phyloP scores from a whole-genome alignment of 2,888 invertebrate genomes.

The Margaritifera margaritifera region DNA sequence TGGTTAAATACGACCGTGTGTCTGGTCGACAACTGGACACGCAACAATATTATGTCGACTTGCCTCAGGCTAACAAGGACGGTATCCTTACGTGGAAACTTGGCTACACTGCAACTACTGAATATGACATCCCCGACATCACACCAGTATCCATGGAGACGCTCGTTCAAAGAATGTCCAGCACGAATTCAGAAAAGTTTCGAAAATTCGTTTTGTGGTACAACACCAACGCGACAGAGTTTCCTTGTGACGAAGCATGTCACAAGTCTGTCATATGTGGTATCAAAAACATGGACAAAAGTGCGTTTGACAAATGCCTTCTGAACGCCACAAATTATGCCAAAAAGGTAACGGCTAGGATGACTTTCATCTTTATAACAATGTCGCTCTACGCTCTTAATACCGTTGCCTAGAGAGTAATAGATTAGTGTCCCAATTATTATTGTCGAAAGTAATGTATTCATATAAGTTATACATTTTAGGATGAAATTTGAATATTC shows the following conservation, averaged over 20 bases:
- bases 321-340: too few relatives aligned
- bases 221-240: constrained; percentile 15
- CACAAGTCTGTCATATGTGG: constrained; percentile 25
- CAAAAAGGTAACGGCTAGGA: too few relatives aligned
- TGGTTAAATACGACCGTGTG: constrained; percentile 89
- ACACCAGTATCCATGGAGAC: constrained; percentile 85
- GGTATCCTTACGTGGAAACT: constrained; percentile 85
- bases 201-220: constrained; percentile 33
- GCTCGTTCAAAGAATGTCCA: constrained; percentile 71
- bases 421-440: too few relatives aligned
- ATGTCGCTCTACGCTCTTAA: too few relatives aligned
- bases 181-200: constrained; percentile 14
- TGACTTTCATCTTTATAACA: too few relatives aligned
- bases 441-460: too few relatives aligned
- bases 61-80: constrained; percentile 77
- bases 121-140: constrained; percentile 85
- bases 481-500: too few relatives aligned
- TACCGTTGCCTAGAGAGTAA: too few relatives aligned
- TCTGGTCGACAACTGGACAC: constrained; percentile 85
- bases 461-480: too few relatives aligned
- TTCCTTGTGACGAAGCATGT: constrained; percentile 16
- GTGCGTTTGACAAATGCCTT: too few relatives aligned
- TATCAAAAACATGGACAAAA: constrained; percentile 9
- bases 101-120: constrained; percentile 87
- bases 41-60: constrained; percentile 90